Conservation (phyloP, 2,797 vertebrate genomes). For the Sebastes hubbsi region DNA sequence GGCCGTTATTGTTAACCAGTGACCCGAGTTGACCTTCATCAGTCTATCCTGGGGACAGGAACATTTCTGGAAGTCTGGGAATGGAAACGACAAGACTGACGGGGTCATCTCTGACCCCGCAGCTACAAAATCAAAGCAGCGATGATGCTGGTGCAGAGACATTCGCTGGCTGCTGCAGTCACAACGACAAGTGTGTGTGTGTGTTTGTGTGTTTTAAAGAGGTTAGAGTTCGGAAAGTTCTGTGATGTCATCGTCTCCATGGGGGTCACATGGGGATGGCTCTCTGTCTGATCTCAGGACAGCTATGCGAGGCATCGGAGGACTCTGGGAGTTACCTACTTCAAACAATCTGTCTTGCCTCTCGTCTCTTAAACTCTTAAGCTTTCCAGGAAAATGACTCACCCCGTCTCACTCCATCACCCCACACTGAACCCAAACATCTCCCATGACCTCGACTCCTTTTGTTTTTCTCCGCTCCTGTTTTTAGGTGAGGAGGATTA, state of each 20-base stretch:
- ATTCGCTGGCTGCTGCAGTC: slow-evolving; percentile 6
- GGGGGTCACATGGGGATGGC: neutral
- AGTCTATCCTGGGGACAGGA: neutral
- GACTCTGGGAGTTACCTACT: neutral
- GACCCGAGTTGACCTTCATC: too few relatives aligned
- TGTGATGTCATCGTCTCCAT: slow-evolving; percentile 52
- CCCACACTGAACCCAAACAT: neutral
- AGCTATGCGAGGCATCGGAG: slow-evolving; percentile 37
- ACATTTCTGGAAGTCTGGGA: neutral
- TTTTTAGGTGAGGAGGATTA: slow-evolving; percentile 62
- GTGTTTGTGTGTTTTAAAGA: neutral
- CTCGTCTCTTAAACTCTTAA: slow-evolving; percentile 15
- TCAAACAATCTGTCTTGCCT: slow-evolving; percentile 20
- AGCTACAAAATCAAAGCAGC: neutral
- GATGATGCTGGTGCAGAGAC: neutral
- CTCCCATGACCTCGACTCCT: neutral
- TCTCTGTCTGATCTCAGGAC: slow-evolving; percentile 18
- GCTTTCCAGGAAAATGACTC: slow-evolving; percentile 31
- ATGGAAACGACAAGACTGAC: neutral
- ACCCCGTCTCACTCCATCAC: neutral
- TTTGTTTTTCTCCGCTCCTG: slow-evolving; percentile 13
- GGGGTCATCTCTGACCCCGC: slow-evolving; percentile 14
- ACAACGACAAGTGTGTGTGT: neutral
- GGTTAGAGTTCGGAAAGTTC: slow-evolving; percentile 47
- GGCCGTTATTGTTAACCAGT: too few relatives aligned